Evolutionary conservation across 2,797 vertebrate species (phyloP).

Genomic region (Karalla daura): DNA sequence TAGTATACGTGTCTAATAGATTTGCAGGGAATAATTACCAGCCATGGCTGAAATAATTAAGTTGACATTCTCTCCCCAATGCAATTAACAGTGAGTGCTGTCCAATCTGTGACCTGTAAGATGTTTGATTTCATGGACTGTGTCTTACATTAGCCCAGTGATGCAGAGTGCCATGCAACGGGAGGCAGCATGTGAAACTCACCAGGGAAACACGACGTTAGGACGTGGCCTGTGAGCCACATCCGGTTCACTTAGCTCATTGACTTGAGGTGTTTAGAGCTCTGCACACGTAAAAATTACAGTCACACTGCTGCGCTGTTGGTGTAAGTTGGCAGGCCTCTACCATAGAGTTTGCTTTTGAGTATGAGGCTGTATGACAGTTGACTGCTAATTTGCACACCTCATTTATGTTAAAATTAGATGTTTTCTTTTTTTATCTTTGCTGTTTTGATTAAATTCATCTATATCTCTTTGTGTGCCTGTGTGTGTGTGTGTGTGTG

Average conservation of each 20-base stretch:
- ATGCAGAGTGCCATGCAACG: constrained; percentile 26
- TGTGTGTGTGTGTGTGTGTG: constrained; percentile 23
- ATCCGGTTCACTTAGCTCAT: constrained; percentile 51
- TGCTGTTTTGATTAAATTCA: constrained; percentile 30
- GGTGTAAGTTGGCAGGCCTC: constrained; percentile 19
- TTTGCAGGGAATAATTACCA: constrained; percentile 77
- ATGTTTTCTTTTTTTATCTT: constrained; percentile 1
- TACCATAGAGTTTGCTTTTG: constrained; percentile 2
- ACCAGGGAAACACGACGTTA: constrained; percentile 35
- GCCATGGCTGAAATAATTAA: constrained; percentile 82
- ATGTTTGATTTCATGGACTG: constrained; percentile 79
- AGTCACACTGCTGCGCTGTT: constrained; percentile 35
- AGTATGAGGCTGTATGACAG: not conserved
- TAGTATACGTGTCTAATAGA: constrained; percentile 79
- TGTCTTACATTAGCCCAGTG: constrained; percentile 46
- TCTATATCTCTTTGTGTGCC: constrained; percentile 3
- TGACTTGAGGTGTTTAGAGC: constrained; percentile 48
- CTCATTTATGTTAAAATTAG: constrained; percentile 1
- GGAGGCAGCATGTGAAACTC: constrained; percentile 44
- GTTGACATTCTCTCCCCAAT: constrained; percentile 78
- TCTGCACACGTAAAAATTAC: constrained; percentile 34
- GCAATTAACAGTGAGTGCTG: constrained; percentile 76
- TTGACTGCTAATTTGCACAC: not conserved
- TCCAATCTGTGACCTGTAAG: constrained; percentile 75
- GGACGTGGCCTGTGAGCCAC: constrained; percentile 48